A percentile compares a stretch with the other conserved stretches of the same genome.
phyloP scores from a whole-genome alignment of 2,888 invertebrate genomes.

The Drosophila kokeensis region DNA sequence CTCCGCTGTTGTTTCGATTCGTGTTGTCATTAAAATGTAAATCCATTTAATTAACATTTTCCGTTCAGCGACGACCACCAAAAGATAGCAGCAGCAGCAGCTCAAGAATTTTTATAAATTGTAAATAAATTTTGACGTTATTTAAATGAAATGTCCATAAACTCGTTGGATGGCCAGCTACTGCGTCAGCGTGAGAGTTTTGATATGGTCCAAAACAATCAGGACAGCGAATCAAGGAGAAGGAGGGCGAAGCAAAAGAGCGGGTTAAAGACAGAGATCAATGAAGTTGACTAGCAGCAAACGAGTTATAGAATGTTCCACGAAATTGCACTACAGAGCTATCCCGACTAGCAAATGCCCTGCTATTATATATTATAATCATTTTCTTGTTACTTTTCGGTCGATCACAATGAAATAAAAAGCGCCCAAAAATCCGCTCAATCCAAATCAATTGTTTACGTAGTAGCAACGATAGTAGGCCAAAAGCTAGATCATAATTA shows the following conservation, averaged over 20 bases:
- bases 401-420: not conserved
- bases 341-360: not conserved
- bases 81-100: slow-evolving; percentile 61
- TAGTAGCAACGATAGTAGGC: not conserved
- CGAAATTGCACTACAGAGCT: not conserved
- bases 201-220: slow-evolving; percentile 48
- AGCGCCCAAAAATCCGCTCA: not conserved
- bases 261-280: not conserved
- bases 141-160: slow-evolving; percentile 63
- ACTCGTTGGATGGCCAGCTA: slow-evolving; percentile 32
- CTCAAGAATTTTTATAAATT: slow-evolving; percentile 75
- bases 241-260: not conserved
- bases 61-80: slow-evolving; percentile 67
- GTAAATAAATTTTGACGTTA: slow-evolving; percentile 74
- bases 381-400: not conserved
- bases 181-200: slow-evolving; percentile 64
- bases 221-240: not conserved
- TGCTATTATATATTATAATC: not conserved
- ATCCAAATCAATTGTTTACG: not conserved
- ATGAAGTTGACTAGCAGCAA: not conserved
- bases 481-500: not conserved
- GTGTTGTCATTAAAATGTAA: slow-evolving; percentile 82
- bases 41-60: slow-evolving; percentile 81
- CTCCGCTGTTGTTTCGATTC: slow-evolving; percentile 51
- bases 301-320: slow-evolving; percentile 1